phyloP scores from a whole-genome alignment of 2,113 vertebrate genomes.

The Corvus cornix region DNA sequence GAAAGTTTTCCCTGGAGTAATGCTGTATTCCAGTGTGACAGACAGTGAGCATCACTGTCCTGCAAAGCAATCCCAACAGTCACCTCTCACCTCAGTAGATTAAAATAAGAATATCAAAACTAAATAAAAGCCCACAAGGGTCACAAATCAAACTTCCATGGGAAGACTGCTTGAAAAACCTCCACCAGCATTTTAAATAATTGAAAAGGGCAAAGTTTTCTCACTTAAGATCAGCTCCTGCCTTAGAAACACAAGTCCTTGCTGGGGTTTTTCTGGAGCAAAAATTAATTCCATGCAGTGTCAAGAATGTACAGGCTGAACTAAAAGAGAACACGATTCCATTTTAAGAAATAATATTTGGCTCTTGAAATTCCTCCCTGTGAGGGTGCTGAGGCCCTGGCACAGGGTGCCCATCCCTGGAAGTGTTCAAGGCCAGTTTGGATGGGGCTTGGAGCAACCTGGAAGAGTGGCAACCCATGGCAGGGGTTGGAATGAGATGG shows the following conservation, averaged over 20 bases:
- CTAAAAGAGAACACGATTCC: background rate
- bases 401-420: background rate
- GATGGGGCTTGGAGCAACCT: accelerated
- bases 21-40: background rate
- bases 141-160: background rate
- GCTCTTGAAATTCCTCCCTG: background rate
- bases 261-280: background rate
- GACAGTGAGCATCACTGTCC: background rate
- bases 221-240: background rate
- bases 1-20: background rate
- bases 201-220: background rate
- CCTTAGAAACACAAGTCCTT: background rate
- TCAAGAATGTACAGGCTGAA: background rate
- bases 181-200: background rate
- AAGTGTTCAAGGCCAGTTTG: background rate
- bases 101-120: background rate
- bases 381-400: background rate
- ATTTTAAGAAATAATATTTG: background rate
- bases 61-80: background rate
- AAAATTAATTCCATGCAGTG: background rate
- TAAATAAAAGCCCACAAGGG: background rate
- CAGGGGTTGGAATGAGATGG: background rate
- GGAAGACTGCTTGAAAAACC: background rate
- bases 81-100: background rate
- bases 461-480: background rate